Percentiles rank a stretch among this genome's conserved stretches.
Conservation (phyloP, 2,888 invertebrate species). For the Dysmachus trigonus region DNA sequence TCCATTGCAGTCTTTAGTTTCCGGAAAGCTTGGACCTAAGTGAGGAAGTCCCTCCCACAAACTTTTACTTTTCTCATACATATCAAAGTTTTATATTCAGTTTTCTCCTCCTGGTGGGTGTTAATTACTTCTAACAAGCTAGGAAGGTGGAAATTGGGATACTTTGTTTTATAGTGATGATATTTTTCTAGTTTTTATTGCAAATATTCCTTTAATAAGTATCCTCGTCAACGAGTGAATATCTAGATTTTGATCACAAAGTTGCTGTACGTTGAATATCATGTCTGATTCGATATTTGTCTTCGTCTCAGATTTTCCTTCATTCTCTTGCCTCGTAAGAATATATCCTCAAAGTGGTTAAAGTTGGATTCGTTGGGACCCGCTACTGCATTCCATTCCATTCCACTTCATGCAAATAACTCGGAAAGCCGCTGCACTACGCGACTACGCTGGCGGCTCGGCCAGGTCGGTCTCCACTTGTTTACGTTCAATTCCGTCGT, state of each 20-base stretch:
- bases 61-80: background rate
- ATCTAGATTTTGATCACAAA: background rate
- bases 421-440: background rate
- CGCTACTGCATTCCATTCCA: conserved; percentile 34
- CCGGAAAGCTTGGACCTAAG: background rate
- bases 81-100: background rate
- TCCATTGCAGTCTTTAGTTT: background rate
- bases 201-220: background rate
- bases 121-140: background rate
- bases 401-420: conserved; percentile 27
- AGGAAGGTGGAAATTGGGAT: background rate
- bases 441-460: background rate
- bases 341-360: conserved; percentile 23
- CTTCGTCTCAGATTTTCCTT: background rate
- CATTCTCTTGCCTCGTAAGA: background rate
- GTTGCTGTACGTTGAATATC: background rate
- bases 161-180: too few relatives aligned
- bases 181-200: background rate
- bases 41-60: background rate
- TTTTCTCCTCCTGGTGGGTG: background rate
- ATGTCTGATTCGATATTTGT: background rate
- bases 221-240: background rate
- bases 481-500: background rate
- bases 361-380: background rate
- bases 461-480: background rate